Evolutionary conservation across 2,888 invertebrate species (phyloP), one percentile per base, ranked within the genome.

Genomic region (Pecten maximus): DNA sequence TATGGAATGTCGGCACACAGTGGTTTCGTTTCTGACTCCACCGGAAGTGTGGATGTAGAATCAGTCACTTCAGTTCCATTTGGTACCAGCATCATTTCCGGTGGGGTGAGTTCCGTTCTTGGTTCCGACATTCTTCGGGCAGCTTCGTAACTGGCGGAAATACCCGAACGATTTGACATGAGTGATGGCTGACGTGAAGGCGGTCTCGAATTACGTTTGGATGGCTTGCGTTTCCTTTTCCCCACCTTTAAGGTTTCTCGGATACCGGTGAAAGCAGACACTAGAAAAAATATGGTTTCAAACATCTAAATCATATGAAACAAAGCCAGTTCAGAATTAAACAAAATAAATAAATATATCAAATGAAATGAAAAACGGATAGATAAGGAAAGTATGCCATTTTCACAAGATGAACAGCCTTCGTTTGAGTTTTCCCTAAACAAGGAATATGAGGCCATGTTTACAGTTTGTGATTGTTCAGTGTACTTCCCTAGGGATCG

Each of bases 41-140:
- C 74, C 74, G 74, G 74, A 74, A 74, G 74, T 74, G 74, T 74
- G 35, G 74, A 74, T 35, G 74, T 74, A 10, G 74, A 74, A 74
- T 28, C 74, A 12, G 74, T 74, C 35, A 74, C 74, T 74, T 74
- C 74, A 10, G 12, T 74, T 74, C 74, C 74, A 15, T 74, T 74
- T 28, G 74, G 74, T 28, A 74, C 28, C 3, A 74, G 74, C 74
- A 74, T 74, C 74, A 74, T 28, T 35, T 74, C 74, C 74, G 74
- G 74, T 35, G 74, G 74, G 4, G 74, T 74, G 12, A 74, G 74
- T 74, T 74, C 74, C 12, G 74, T 74, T 74, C 74, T 2, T 35
- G 74, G 74, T 35, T 74, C 74, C 74, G 74, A 74, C 74, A 74
- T 35, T 74, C 35, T 74, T 35, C 74, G 74, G 74, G 74, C 74